These are phyloP conservation scores for Pungitius pungitius DNA, from an alignment of 2,113 vertebrate species.

Conservation along the genomic window DNA sequence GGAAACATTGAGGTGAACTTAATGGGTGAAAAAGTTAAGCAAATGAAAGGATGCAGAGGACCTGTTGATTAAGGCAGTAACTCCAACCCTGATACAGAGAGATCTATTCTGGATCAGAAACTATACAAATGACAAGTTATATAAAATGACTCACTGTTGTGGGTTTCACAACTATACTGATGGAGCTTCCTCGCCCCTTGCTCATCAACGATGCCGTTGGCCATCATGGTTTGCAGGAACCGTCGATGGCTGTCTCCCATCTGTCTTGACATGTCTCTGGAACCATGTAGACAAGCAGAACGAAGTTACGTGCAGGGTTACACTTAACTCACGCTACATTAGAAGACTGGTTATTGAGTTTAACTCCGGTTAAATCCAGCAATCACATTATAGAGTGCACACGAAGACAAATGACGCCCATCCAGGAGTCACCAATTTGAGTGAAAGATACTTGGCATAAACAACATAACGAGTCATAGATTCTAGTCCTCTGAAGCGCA, in stretches of 20 bases:
- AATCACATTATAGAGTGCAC: not conserved
- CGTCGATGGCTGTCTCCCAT: slow-evolving; percentile 88
- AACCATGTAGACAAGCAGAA: not conserved
- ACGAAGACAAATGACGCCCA: not conserved
- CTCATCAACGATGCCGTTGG: slow-evolving; percentile 83
- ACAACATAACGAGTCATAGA: not conserved
- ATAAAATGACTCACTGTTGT: slow-evolving; percentile 79
- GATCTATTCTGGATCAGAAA: not conserved
- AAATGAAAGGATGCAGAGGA: not conserved
- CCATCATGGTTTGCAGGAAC: slow-evolving; percentile 91
- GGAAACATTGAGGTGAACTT: not conserved
- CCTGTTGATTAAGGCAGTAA: not conserved
- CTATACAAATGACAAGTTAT: not conserved
- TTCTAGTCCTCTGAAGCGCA: not conserved
- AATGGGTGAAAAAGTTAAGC: not conserved
- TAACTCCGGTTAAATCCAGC: not conserved
- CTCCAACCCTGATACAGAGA: not conserved
- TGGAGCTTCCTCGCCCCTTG: slow-evolving; percentile 75
- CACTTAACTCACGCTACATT: not conserved
- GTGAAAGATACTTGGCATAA: not conserved
- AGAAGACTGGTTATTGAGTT: not conserved
- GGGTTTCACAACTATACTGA: slow-evolving; percentile 83
- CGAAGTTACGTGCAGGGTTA: no score
- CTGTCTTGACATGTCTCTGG: slow-evolving; percentile 65
- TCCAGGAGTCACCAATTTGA: not conserved